phyloP scores from a whole-genome alignment of 2,113 vertebrate species.

The Gymnarchus niloticus region DNA sequence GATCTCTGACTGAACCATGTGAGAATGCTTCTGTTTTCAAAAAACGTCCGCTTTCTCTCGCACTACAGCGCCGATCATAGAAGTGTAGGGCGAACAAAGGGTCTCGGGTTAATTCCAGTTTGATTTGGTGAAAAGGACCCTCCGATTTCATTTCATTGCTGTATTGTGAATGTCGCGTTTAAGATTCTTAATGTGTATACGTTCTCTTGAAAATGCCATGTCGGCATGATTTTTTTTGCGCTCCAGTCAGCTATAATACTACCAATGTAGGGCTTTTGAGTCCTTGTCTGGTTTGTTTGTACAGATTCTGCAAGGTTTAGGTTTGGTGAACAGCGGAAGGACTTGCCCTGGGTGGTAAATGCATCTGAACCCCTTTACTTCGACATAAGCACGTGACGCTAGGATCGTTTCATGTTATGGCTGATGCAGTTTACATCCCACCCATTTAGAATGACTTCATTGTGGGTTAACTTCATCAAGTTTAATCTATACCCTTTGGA shows the following conservation, averaged over 20 bases:
- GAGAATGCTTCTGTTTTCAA: not conserved
- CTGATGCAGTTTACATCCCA: not conserved
- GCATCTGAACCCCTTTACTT: not conserved
- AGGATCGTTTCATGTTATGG: not conserved
- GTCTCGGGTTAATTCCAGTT: not conserved
- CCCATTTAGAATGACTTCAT: not conserved
- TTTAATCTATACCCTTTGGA: not conserved
- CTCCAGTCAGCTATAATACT: not conserved
- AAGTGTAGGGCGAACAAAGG: no score
- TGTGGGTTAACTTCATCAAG: not conserved
- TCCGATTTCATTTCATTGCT: not conserved
- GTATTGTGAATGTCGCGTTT: not conserved
- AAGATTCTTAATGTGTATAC: not conserved
- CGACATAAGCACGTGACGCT: not conserved
- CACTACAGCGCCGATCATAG: not conserved
- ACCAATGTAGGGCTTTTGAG: no score
- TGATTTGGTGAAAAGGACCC: not conserved
- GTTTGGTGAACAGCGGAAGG: not conserved
- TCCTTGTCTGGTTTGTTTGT: no score
- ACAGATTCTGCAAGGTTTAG: no score
- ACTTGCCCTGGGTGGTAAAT: not conserved
- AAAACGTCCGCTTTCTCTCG: not conserved
- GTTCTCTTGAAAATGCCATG: not conserved
- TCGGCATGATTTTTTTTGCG: not conserved
- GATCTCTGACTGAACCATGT: not conserved